A percentile compares a stretch with the other conserved stretches of the same genome.
Conservation (phyloP, 2,888 invertebrate genomes). For the Ferdinandea cuprea region DNA sequence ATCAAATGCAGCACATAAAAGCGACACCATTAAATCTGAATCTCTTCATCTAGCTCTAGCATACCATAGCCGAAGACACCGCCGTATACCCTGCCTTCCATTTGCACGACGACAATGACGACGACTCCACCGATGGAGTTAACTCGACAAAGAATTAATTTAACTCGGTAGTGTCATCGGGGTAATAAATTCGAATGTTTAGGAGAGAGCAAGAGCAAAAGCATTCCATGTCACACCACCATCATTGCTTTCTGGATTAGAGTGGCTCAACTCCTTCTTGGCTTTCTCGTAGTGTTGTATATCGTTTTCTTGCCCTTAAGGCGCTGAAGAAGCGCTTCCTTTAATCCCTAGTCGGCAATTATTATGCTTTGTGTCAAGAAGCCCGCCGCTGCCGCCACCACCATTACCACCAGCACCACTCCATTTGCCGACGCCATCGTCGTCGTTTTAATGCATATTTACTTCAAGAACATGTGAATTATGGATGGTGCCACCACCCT, state of each 20-base stretch:
- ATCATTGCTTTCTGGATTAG: constrained; percentile 28
- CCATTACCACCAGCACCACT: no score
- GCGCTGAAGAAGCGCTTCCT: constrained; percentile 40
- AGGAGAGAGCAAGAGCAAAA: no score
- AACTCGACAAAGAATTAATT: constrained; percentile 67
- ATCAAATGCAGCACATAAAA: constrained; percentile 70
- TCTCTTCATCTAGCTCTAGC: constrained; percentile 32
- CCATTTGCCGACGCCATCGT: constrained; percentile 22
- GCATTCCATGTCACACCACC: constrained; percentile 39
- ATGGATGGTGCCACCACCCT: constrained; percentile 54
- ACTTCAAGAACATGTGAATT: constrained; percentile 69
- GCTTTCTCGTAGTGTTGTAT: constrained; percentile 9
- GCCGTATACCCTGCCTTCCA: neutral
- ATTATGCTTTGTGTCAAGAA: constrained; percentile 69
- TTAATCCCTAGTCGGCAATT: constrained; percentile 69
- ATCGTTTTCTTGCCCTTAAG: constrained; percentile 22
- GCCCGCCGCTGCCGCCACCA: no score
- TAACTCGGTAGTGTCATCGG: constrained; percentile 69
- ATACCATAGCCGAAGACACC: neutral
- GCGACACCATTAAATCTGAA: constrained; percentile 70
- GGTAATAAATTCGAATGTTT: constrained; percentile 72
- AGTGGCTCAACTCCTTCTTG: constrained; percentile 37
- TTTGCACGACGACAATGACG: neutral
- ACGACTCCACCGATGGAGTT: constrained; percentile 51
- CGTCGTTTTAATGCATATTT: constrained; percentile 65